These are phyloP conservation scores for Psittacula echo DNA, from an alignment of 2,797 vertebrate species.

Conservation along the genomic window DNA sequence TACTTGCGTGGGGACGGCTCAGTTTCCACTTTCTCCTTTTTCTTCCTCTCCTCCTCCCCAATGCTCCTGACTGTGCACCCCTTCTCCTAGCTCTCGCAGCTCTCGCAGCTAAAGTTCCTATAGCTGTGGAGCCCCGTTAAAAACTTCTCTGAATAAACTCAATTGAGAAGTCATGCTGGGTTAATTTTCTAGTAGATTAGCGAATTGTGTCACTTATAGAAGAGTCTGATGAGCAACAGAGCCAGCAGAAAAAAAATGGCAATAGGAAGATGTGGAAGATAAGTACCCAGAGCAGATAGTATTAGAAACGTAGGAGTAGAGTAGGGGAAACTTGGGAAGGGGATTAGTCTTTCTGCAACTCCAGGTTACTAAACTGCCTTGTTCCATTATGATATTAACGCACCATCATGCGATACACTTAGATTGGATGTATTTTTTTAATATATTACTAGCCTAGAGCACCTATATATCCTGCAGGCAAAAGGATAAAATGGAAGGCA, in stretches of 20 bases:
- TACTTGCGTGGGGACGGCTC: not conserved
- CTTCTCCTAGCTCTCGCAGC: not conserved
- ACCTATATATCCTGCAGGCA: not conserved
- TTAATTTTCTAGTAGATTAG: not conserved
- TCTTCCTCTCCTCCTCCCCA: not conserved
- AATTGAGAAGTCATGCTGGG: not conserved
- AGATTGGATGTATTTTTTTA: not conserved
- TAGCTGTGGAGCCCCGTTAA: not conserved
- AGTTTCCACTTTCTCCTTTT: not conserved
- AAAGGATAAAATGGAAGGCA: not conserved
- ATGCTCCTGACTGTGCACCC: accelerated
- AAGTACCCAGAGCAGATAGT: not conserved
- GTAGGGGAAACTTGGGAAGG: not conserved
- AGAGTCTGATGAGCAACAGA: not conserved
- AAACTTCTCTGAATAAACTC: not conserved
- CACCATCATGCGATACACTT: not conserved
- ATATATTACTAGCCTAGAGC: not conserved
- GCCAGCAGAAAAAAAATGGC: not conserved
- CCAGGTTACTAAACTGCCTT: not conserved
- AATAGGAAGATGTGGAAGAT: not conserved
- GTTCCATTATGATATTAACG: not conserved
- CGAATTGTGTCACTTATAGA: not conserved
- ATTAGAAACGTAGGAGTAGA: not conserved
- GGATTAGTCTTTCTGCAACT: not conserved
- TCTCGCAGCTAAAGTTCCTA: not conserved